Percentiles rank a stretch among this genome's conserved stretches.
Conservation (phyloP, 2,113 vertebrate genomes). For the Sebastes schlegelii region DNA sequence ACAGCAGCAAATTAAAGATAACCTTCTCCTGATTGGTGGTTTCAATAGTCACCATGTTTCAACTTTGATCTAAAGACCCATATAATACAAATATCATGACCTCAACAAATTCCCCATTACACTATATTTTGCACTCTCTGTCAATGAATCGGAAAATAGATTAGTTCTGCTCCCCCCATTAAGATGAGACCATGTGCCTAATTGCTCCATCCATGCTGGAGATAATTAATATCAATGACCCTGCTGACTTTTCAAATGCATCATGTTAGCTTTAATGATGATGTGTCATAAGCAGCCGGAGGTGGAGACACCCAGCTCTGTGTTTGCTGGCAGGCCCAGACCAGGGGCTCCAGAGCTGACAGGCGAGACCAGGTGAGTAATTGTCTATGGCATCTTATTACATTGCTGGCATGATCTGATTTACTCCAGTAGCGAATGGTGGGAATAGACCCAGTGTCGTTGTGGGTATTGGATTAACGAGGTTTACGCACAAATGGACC, state of each 20-base stretch:
- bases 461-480: slow-evolving; percentile 70
- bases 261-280: slow-evolving; percentile 76
- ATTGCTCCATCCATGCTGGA: slow-evolving; percentile 57
- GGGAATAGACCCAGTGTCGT: slow-evolving; percentile 60
- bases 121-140: slow-evolving; percentile 7
- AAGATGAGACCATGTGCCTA: slow-evolving; percentile 50
- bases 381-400: slow-evolving; percentile 76
- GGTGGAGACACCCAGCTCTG: slow-evolving; percentile 59
- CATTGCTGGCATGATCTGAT: slow-evolving; percentile 74
- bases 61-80: background rate
- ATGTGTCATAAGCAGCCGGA: slow-evolving; percentile 69
- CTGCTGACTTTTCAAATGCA: slow-evolving; percentile 70
- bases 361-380: slow-evolving; percentile 74
- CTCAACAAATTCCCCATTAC: slow-evolving; percentile 12
- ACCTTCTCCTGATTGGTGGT: background rate
- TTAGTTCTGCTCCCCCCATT: slow-evolving; percentile 57
- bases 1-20: background rate
- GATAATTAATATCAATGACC: slow-evolving; percentile 77
- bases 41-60: background rate
- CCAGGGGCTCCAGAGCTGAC: slow-evolving; percentile 72
- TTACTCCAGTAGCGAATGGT: slow-evolving; percentile 72
- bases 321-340: slow-evolving; percentile 59
- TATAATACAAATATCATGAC: background rate
- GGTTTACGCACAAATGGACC: slow-evolving; percentile 69
- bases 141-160: slow-evolving; percentile 62